These are phyloP conservation scores for Nymphicus hollandicus DNA, from an alignment of 2,113 vertebrate genomes.

Conservation along the genomic window DNA sequence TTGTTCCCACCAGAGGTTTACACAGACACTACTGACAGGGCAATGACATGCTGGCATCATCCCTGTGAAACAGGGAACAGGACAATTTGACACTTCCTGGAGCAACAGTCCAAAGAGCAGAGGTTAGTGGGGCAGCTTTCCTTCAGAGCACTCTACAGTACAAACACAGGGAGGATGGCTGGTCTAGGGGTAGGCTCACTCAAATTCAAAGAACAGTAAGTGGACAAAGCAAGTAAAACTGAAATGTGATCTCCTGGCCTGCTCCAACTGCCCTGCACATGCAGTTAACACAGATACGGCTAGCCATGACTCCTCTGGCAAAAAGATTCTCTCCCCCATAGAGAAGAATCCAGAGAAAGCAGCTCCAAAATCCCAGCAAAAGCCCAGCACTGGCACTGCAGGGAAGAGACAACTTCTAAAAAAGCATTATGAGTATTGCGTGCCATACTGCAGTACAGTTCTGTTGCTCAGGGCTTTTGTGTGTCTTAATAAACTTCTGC, in stretches of 20 bases:
- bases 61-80: background rate
- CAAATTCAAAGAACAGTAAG: background rate
- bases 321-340: background rate
- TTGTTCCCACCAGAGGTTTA: background rate
- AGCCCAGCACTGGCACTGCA: background rate
- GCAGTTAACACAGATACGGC: rapidly evolving
- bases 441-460: background rate
- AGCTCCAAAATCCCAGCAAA: background rate
- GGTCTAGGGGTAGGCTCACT: background rate
- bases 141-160: background rate
- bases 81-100: background rate
- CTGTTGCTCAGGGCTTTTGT: background rate
- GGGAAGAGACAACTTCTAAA: background rate
- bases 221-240: background rate
- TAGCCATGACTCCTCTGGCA: background rate
- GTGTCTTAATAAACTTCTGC: background rate
- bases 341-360: background rate
- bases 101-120: background rate
- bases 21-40: background rate
- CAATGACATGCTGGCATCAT: background rate
- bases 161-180: rapidly evolving
- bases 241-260: background rate
- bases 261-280: background rate
- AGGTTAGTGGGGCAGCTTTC: background rate
- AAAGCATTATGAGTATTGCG: background rate